These are phyloP conservation scores for Mirza zaza DNA, from an alignment of 2,113 vertebrate species.

Conservation along the genomic window DNA sequence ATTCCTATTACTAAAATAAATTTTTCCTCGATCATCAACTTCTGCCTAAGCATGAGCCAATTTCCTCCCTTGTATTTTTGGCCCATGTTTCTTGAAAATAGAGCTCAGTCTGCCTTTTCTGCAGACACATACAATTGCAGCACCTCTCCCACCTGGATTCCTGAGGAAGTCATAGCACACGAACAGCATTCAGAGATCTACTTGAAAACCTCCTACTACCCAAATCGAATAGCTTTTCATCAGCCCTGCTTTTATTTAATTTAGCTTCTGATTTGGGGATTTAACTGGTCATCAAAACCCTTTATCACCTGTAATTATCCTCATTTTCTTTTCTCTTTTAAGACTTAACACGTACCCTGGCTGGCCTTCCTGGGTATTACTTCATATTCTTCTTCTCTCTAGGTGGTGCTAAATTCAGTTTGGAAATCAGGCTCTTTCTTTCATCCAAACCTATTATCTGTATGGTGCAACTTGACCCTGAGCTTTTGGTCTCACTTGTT, in stretches of 20 bases:
- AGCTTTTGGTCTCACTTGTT: neutral
- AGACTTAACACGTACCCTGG: neutral
- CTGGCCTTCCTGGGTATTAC: neutral
- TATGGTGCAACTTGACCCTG: neutral
- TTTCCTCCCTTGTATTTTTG: conserved; percentile 58
- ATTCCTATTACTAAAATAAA: conserved; percentile 59
- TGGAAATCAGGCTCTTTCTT: neutral
- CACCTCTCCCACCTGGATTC: neutral
- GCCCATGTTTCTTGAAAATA: neutral
- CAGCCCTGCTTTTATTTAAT: conserved; percentile 32
- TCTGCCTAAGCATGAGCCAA: conserved; percentile 41
- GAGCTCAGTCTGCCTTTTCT: conserved; percentile 17
- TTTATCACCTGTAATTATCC: neutral
- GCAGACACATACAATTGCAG: neutral
- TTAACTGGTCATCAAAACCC: conserved; percentile 9
- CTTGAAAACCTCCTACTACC: conserved; percentile 19
- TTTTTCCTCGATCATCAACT: conserved; percentile 10
- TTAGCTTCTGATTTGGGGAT: conserved; percentile 32
- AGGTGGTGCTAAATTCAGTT: neutral
- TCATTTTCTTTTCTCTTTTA: neutral
- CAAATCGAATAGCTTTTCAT: conserved; percentile 53
- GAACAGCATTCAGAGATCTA: neutral
- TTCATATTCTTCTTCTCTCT: neutral
- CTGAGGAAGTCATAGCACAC: neutral
- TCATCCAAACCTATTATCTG: neutral